Percentiles rank a stretch among this genome's conserved stretches.
Evolutionary conservation across 2,113 vertebrate species (phyloP).

Genomic region (Lates calcarifer): DNA sequence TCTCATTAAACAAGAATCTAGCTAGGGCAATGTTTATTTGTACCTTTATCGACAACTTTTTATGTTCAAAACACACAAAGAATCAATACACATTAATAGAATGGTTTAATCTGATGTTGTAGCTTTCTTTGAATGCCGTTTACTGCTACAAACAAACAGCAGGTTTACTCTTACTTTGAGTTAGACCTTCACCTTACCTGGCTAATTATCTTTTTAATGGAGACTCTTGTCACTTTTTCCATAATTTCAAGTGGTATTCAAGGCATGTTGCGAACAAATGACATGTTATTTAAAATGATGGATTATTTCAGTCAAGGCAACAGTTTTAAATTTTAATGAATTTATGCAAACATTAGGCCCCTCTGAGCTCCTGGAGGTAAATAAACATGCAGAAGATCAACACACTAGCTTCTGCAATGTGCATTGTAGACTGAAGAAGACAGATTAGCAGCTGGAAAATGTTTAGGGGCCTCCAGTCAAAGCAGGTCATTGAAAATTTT

Average conservation of each 20-base stretch:
- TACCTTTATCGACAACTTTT: background rate
- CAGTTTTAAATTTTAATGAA: conserved; percentile 17
- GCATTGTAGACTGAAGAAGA: conserved; percentile 41
- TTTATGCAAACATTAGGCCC: background rate
- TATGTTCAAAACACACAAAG: background rate
- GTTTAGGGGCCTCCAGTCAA: conserved; percentile 44
- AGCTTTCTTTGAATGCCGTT: background rate
- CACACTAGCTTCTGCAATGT: conserved; percentile 21
- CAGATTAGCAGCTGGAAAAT: conserved; percentile 48
- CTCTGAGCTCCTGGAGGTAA: background rate
- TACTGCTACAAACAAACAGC: background rate
- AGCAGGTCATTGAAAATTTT: conserved; percentile 57
- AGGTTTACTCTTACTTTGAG: background rate
- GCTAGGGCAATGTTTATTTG: background rate
- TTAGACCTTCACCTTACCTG: background rate
- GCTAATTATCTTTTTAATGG: conserved; percentile 3
- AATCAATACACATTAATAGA: background rate
- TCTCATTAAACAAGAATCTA: background rate
- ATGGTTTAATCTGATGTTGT: background rate
- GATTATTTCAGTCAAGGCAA: conserved; percentile 28
- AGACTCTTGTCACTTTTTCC: background rate
- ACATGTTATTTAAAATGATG: conserved; percentile 34
- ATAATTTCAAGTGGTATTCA: conserved; percentile 13
- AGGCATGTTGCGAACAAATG: conserved; percentile 4
- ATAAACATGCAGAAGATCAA: background rate